Evolutionary conservation across 2,113 vertebrate genomes (phyloP).

Genomic region (Copsychus sechellarum): DNA sequence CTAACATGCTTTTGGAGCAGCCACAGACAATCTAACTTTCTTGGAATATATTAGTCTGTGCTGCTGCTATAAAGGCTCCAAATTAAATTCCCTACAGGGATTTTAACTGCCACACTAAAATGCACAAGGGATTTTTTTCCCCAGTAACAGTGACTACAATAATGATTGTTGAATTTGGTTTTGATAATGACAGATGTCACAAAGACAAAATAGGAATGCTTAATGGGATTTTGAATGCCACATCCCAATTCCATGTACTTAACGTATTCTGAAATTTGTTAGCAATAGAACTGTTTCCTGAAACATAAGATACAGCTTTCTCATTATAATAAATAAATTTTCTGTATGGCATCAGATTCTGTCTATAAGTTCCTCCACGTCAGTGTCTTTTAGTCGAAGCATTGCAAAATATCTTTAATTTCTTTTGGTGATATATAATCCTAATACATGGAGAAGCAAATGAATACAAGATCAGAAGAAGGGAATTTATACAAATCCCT

Average conservation of each 20-base stretch:
- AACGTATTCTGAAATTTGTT: background rate
- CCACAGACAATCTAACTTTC: slow-evolving; percentile 38
- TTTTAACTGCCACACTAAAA: slow-evolving; percentile 39
- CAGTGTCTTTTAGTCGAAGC: background rate
- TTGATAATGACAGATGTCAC: slow-evolving; percentile 42
- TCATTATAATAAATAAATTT: background rate
- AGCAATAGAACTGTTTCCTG: background rate
- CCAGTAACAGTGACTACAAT: background rate
- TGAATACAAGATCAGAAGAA: background rate
- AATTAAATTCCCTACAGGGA: slow-evolving; percentile 45
- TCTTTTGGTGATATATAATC: background rate
- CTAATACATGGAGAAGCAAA: background rate
- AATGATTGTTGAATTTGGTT: slow-evolving; percentile 29
- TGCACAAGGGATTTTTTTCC: background rate
- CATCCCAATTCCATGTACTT: background rate
- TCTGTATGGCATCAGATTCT: background rate
- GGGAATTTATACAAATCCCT: background rate
- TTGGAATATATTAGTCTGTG: slow-evolving; percentile 5
- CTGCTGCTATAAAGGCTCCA: slow-evolving; percentile 18
- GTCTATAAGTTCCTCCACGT: background rate
- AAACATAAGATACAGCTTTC: background rate
- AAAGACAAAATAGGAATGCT: slow-evolving; percentile 34
- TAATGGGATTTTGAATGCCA: slow-evolving; percentile 10
- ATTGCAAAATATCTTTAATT: background rate
- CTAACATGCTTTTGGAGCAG: background rate